Conservation (phyloP, 2,113 vertebrate genomes). For the Sceloporus undulatus region DNA sequence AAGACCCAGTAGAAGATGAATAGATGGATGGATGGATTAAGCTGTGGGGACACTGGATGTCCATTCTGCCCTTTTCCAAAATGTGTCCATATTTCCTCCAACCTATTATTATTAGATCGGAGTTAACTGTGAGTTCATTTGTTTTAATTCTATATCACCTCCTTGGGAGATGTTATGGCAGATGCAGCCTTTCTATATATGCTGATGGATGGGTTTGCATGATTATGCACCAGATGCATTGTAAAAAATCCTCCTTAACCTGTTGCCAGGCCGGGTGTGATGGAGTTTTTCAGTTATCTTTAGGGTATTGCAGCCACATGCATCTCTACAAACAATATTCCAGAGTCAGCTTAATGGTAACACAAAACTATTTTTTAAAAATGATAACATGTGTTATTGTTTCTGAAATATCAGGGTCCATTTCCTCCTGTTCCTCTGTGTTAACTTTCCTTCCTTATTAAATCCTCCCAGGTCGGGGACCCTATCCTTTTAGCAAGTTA, state of each 20-base stretch:
- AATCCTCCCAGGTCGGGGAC: slow-evolving; percentile 13
- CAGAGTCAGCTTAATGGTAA: not conserved
- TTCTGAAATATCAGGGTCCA: not conserved
- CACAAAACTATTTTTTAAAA: too few relatives aligned
- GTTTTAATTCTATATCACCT: not conserved
- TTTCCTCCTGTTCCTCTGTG: not conserved
- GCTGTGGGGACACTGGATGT: not conserved
- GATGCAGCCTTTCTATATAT: not conserved
- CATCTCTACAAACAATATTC: not conserved
- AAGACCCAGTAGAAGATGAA: too few relatives aligned
- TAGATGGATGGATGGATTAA: too few relatives aligned
- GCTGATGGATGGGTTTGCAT: not conserved
- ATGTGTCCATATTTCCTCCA: not conserved
- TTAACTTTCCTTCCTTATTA: slow-evolving; percentile 16
- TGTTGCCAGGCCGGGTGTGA: not conserved
- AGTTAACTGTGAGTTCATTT: not conserved
- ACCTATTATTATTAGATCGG: not conserved
- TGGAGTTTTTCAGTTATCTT: not conserved
- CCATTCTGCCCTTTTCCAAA: not conserved
- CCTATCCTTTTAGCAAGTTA: slow-evolving; percentile 19
- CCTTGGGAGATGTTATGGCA: too few relatives aligned
- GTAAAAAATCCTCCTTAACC: not conserved
- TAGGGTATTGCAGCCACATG: not conserved
- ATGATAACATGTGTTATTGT: not conserved
- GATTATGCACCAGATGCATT: not conserved